Percentiles rank a stretch among this genome's conserved stretches.
These are phyloP conservation scores for Eulithis prunata DNA, from an alignment of 2,888 invertebrate genomes.

Conservation along the genomic window DNA sequence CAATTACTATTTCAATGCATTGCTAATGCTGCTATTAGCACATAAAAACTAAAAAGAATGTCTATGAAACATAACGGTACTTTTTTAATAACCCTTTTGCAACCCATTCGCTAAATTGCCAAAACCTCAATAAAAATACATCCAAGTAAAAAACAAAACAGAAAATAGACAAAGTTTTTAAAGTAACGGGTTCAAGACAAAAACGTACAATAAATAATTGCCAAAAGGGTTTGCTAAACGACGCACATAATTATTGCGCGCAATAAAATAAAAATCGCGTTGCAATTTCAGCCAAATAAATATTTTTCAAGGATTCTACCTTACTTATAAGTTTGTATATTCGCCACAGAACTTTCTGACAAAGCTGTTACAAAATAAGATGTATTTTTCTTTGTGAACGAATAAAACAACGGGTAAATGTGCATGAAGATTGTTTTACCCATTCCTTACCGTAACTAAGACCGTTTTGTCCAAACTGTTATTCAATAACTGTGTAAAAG, in stretches of 20 bases:
- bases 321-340: no score
- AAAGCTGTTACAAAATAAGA: constrained; percentile 23
- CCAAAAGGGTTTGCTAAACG: constrained; percentile 67
- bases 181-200: constrained; percentile 36
- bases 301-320: constrained; percentile 46
- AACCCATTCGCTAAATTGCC: constrained; percentile 64
- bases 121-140: constrained; percentile 60
- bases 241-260: constrained; percentile 44
- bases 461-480: constrained; percentile 66
- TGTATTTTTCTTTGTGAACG: constrained; percentile 24
- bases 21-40: constrained; percentile 21
- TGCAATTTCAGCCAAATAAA: constrained; percentile 60
- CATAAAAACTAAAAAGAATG: constrained; percentile 15
- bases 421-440: constrained; percentile 64
- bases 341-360: constrained; percentile 1
- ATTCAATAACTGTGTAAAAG: constrained; percentile 65
- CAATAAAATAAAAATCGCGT: constrained; percentile 66
- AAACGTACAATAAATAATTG: constrained; percentile 57
- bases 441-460: constrained; percentile 74
- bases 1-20: neutral
- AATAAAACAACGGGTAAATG: constrained; percentile 45
- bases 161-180: constrained; percentile 36
- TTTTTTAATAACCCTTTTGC: constrained; percentile 57
- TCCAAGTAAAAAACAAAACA: constrained; percentile 41
- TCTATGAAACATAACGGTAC: constrained; percentile 38